Percentiles rank a stretch among this genome's conserved stretches.
Evolutionary conservation across 2,797 vertebrate species (phyloP).

Genomic region (Menidia menidia): DNA sequence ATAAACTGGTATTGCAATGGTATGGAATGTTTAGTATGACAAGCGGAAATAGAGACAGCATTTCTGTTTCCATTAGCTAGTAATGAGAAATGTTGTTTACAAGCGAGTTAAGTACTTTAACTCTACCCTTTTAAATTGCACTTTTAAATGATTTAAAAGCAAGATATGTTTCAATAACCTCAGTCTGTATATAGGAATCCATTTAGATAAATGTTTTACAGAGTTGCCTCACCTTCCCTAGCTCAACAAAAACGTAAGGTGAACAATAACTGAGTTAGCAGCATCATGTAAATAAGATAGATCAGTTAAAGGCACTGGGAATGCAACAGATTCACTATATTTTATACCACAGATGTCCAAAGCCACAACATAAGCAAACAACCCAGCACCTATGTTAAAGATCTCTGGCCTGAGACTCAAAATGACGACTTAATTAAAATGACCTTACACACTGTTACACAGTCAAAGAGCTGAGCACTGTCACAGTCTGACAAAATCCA

Average conservation of each 20-base stretch:
- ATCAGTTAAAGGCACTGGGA: not conserved
- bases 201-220: not conserved
- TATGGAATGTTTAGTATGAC: not conserved
- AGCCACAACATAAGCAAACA: too few species aligned
- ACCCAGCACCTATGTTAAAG: too few species aligned
- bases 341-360: too few species aligned
- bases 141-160: not conserved
- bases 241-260: not conserved
- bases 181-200: not conserved
- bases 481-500: not conserved
- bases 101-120: not conserved
- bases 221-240: not conserved
- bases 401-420: too few species aligned
- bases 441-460: too few species aligned
- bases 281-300: not conserved
- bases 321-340: too few species aligned
- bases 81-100: not conserved
- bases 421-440: too few species aligned
- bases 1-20: too few species aligned
- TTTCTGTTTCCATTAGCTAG: not conserved
- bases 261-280: not conserved
- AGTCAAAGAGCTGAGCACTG: too few species aligned
- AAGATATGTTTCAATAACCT: not conserved
- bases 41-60: not conserved
- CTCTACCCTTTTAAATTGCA: not conserved